phyloP scores from a whole-genome alignment of 1,140 invertebrate genomes.

The Ptiloglossa arizonensis region DNA sequence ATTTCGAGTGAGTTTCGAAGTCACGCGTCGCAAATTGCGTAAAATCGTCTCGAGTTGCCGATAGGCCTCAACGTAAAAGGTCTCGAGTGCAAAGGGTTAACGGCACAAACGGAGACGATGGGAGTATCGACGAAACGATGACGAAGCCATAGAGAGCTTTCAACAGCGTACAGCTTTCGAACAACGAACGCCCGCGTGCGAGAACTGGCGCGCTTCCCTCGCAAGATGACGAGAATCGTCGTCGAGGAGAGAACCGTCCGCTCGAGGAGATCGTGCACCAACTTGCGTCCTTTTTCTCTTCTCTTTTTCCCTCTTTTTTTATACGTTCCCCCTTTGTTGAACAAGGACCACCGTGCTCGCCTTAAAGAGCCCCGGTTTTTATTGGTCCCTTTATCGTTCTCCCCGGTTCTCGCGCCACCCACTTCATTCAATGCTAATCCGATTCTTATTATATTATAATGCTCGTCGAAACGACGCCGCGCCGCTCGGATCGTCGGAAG shows the following conservation, averaged over 20 bases:
- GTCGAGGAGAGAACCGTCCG: neutral
- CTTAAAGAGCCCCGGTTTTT: conserved; percentile 61
- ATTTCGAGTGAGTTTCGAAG: no score
- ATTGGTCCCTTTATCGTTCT: conserved; percentile 73
- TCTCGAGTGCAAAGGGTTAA: no score
- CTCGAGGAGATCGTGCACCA: neutral
- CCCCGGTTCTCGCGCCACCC: conserved; percentile 69
- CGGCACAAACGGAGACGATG: no score
- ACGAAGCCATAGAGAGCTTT: conserved; percentile 66
- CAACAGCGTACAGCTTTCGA: conserved; percentile 28
- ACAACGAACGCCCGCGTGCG: no score
- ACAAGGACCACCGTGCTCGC: conserved; percentile 65
- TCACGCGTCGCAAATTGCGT: no score
- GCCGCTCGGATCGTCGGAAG: conserved; percentile 67
- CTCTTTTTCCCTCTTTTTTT: no score
- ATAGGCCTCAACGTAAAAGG: no score
- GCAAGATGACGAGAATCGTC: neutral
- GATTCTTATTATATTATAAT: conserved; percentile 82
- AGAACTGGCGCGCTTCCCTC: neutral
- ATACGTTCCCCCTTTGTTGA: conserved; percentile 9
- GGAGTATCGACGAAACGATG: conserved; percentile 60
- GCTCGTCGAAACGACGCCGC: conserved; percentile 73
- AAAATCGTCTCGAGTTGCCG: no score
- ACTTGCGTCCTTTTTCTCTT: no score
- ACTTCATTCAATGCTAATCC: conserved; percentile 82